Percentiles rank a stretch among this genome's conserved stretches.
These are phyloP conservation scores for Folsomia manolachei DNA, from an alignment of 2,888 invertebrate species.

Conservation along the genomic window DNA sequence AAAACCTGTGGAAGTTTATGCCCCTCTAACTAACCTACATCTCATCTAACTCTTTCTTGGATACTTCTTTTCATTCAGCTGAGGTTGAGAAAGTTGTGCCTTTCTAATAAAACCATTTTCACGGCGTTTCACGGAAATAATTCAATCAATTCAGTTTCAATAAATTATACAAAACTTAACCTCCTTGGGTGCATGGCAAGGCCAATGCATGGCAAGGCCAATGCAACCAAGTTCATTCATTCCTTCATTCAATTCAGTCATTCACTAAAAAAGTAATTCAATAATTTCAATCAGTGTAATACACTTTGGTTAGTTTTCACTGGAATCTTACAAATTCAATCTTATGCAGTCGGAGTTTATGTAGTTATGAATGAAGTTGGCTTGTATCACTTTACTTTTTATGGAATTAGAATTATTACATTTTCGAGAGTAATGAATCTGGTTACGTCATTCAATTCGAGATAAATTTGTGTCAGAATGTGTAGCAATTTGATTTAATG, in stretches of 20 bases:
- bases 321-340: neutral
- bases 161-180: neutral
- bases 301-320: neutral
- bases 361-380: neutral
- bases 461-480: no score
- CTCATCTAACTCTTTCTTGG: constrained; percentile 20
- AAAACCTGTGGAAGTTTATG: no score
- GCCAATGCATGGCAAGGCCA: no score
- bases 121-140: constrained; percentile 5
- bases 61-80: constrained; percentile 19
- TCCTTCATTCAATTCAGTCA: neutral
- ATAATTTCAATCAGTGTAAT: neutral
- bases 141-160: constrained; percentile 20
- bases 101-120: constrained; percentile 28
- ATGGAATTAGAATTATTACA: neutral
- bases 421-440: neutral
- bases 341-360: no score
- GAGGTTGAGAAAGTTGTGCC: constrained; percentile 26
- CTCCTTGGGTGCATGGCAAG: no score
- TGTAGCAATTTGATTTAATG: neutral
- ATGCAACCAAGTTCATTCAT: neutral
- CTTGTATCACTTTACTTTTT: neutral
- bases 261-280: neutral
- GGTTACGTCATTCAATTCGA: neutral
- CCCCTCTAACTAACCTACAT: constrained; percentile 13